phyloP scores from a whole-genome alignment of 2,113 vertebrate genomes.

The Mionectes macconnelli region DNA sequence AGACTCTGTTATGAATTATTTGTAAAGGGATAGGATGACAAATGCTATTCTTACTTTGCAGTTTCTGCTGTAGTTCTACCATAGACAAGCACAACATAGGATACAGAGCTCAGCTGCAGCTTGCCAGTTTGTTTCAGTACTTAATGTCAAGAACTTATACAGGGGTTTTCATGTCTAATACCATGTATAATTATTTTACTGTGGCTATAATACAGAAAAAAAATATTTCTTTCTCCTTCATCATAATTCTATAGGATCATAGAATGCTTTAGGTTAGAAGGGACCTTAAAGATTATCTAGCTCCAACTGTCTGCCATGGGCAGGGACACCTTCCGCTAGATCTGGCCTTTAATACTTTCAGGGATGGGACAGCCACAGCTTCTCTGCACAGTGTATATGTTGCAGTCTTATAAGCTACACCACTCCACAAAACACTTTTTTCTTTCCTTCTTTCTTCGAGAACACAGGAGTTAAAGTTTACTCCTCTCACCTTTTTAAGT shows the following conservation, averaged over 20 bases:
- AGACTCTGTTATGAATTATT: neutral
- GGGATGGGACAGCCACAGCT: neutral
- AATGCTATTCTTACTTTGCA: neutral
- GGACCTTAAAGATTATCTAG: no score
- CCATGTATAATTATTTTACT: neutral
- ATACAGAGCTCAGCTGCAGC: neutral
- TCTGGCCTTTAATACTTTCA: neutral
- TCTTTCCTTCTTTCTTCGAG: neutral
- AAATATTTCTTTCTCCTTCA: neutral
- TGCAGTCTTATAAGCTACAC: neutral
- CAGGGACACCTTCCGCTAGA: accelerated
- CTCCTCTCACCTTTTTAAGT: neutral
- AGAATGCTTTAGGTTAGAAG: neutral
- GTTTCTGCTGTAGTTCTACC: neutral
- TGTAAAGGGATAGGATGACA: neutral
- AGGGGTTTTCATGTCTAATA: neutral
- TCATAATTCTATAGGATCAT: neutral
- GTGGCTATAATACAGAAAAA: neutral
- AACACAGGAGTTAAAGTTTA: neutral
- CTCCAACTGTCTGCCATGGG: neutral
- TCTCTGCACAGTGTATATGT: neutral
- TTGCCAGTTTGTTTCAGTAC: neutral
- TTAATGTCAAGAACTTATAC: neutral
- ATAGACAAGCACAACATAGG: neutral
- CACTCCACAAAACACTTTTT: neutral